A percentile compares a stretch with the other conserved stretches of the same genome.
phyloP scores from a whole-genome alignment of 2,797 vertebrate genomes.

The Pitangus sulphuratus region DNA sequence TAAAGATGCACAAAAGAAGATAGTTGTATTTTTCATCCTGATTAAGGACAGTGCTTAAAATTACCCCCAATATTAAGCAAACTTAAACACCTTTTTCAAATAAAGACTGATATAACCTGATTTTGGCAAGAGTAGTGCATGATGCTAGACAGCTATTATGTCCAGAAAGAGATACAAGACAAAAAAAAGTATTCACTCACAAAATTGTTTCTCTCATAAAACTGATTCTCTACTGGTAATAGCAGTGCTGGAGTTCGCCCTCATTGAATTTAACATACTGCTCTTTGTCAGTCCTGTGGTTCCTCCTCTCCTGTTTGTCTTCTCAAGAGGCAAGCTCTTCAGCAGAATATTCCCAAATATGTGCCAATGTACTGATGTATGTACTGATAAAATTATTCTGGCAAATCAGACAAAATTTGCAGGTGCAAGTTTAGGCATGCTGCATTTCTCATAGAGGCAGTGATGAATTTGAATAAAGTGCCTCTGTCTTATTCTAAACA shows the following conservation, averaged over 20 bases:
- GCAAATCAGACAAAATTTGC: neutral
- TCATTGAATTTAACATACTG: neutral
- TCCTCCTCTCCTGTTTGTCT: neutral
- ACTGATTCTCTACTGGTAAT: neutral
- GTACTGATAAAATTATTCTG: neutral
- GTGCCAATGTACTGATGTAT: neutral
- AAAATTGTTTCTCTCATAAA: neutral
- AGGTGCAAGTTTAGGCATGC: neutral
- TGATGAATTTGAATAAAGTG: neutral
- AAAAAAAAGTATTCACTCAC: neutral
- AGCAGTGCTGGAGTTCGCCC: neutral
- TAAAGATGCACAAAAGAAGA: neutral
- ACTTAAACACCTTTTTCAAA: neutral
- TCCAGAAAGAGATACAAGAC: neutral
- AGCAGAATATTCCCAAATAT: neutral
- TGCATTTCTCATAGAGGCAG: neutral
- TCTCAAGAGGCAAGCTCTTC: neutral
- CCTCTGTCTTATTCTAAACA: neutral
- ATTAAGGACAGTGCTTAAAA: neutral
- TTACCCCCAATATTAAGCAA: neutral
- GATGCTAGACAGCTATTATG: neutral
- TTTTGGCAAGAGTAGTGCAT: neutral
- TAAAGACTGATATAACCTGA: neutral
- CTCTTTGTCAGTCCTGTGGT: neutral
- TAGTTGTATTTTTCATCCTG: neutral